These are phyloP conservation scores for Orbicella faveolata DNA, from an alignment of 64 coral and sea anemone genomes.

Conservation along the genomic window DNA sequence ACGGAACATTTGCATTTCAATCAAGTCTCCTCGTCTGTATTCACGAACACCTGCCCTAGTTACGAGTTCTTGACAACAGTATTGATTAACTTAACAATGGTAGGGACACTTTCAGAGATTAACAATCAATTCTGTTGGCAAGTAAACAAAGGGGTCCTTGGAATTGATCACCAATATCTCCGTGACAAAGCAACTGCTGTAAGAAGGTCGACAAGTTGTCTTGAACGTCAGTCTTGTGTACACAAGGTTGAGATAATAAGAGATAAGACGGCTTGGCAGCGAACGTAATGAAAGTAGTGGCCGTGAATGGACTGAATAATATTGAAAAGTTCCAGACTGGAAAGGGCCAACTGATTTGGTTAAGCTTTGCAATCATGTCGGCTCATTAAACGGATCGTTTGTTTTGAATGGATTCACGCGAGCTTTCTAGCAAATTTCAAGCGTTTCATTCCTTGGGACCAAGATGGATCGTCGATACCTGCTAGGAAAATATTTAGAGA, in stretches of 20 bases:
- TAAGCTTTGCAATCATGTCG: neutral
- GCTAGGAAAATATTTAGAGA: neutral
- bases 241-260: neutral
- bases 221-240: conserved; percentile 10
- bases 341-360: neutral
- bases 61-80: conserved; percentile 34
- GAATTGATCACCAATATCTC: neutral
- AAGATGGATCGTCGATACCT: neutral
- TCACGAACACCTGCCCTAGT: conserved; percentile 35
- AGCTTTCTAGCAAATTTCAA: neutral
- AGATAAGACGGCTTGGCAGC: neutral
- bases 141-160: conserved; percentile 39
- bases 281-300: neutral
- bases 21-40: neutral
- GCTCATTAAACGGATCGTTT: neutral
- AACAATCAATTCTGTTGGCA: conserved; percentile 24
- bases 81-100: conserved; percentile 49
- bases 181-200: neutral
- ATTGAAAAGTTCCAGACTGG: neutral
- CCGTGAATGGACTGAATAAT: neutral
- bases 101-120: conserved; percentile 21
- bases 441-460: neutral
- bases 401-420: neutral
- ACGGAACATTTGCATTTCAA: conserved; percentile 20
- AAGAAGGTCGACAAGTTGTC: neutral